Evolutionary conservation across 2,888 invertebrate genomes (phyloP).

Genomic region (Drosophila maculinotata): DNA sequence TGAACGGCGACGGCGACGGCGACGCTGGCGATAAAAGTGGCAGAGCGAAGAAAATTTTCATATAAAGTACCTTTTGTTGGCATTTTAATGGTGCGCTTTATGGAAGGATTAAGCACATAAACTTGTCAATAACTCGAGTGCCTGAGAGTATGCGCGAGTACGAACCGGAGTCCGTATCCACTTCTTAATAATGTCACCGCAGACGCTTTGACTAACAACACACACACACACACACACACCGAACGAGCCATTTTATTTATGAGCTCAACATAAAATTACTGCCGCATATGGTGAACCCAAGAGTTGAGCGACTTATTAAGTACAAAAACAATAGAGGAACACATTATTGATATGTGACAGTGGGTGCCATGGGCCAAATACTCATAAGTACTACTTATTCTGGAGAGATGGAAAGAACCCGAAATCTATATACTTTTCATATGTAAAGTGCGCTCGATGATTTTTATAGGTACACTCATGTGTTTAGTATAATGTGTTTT

Average conservation of each 20-base stretch:
- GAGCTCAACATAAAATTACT: conserved; percentile 71
- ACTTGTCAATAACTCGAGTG: conserved; percentile 83
- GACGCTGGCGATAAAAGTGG: conserved; percentile 68
- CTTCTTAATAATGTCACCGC: conserved; percentile 77
- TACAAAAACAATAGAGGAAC: conserved; percentile 55
- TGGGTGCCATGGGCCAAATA: conserved; percentile 24
- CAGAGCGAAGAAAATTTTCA: conserved; percentile 72
- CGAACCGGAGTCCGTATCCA: conserved; percentile 39
- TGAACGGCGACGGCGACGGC: conserved; percentile 60
- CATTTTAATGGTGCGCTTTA: conserved; percentile 82
- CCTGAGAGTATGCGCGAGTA: conserved; percentile 55
- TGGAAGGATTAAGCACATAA: conserved; percentile 84
- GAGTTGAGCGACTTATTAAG: conserved; percentile 71
- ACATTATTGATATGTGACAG: conserved; percentile 66
- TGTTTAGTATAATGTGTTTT: conserved; percentile 14
- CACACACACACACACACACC: conserved; percentile 44
- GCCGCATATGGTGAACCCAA: conserved; percentile 64
- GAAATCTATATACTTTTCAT: conserved; percentile 29
- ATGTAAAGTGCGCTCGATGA: conserved; percentile 31
- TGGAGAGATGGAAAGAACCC: conserved; percentile 7
- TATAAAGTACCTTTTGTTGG: conserved; percentile 82
- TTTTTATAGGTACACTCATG: conserved; percentile 30
- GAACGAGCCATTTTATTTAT: conserved; percentile 71
- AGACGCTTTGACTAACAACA: conserved; percentile 69
- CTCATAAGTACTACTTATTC: conserved; percentile 23